Conservation (phyloP, 2,888 invertebrate species). For the Orthosia incerta region DNA sequence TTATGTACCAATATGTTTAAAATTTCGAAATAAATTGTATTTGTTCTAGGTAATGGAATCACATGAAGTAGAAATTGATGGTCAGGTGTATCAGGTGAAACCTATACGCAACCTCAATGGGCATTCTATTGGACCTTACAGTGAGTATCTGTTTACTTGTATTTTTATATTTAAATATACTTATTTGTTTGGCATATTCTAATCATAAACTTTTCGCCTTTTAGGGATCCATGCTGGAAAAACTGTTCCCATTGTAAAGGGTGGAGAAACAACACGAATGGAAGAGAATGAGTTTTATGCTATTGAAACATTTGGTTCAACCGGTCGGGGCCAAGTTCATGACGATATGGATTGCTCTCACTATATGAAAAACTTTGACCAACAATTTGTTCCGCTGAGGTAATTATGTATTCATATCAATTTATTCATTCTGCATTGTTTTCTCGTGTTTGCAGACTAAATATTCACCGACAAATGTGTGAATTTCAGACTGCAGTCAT, state of each 20-base stretch:
- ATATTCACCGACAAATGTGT: constrained; percentile 19
- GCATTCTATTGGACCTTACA: constrained; percentile 99
- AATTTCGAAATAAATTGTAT: neutral
- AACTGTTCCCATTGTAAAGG: constrained; percentile 99
- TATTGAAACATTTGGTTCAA: constrained; percentile 99
- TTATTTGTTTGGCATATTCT: neutral
- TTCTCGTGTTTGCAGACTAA: neutral
- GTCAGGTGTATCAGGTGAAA: constrained; percentile 98
- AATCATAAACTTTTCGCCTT: constrained; percentile 18
- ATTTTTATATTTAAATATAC: neutral
- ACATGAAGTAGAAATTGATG: constrained; percentile 99
- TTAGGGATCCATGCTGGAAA: constrained; percentile 98
- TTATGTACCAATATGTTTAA: no score
- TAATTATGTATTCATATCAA: constrained; percentile 73
- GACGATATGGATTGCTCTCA: constrained; percentile 99
- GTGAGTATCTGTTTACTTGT: constrained; percentile 88
- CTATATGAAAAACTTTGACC: constrained; percentile 99
- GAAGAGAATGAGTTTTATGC: constrained; percentile 99
- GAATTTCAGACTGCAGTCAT: constrained; percentile 95
- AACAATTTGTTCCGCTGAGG: constrained; percentile 97
- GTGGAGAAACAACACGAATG: constrained; percentile 99
- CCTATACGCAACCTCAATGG: constrained; percentile 99
- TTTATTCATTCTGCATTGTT: constrained; percentile 15
- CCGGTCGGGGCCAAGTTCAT: constrained; percentile 98
- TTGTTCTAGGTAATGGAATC: constrained; percentile 97